Evolutionary conservation across 2,888 invertebrate species (phyloP).

Genomic region (Microplitis manilae): DNA sequence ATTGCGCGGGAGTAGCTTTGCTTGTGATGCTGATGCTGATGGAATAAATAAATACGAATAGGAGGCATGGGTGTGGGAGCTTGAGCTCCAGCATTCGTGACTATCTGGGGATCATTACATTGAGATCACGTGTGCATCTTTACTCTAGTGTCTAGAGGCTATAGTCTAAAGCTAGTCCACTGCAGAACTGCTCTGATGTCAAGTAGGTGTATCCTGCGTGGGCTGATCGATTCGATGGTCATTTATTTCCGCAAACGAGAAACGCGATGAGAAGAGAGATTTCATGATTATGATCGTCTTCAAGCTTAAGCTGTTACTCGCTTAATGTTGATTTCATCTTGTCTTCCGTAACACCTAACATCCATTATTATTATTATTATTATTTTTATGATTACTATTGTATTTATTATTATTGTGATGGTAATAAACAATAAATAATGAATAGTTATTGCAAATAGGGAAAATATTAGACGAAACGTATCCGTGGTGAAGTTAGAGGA

Average conservation of each 20-base stretch:
- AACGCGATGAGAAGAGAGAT: conserved; percentile 18
- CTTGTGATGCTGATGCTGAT: conserved; percentile 11
- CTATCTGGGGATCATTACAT: conserved; percentile 39
- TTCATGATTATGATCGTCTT: not conserved
- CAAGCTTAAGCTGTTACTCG: not conserved
- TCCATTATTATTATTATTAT: not conserved
- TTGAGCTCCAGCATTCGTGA: conserved; percentile 31
- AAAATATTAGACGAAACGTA: too few species aligned
- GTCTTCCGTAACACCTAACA: not conserved
- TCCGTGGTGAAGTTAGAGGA: not conserved
- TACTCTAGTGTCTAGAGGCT: too few species aligned
- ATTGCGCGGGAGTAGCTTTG: conserved; percentile 37
- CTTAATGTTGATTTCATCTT: not conserved
- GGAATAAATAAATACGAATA: conserved; percentile 10
- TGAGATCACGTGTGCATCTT: conserved; percentile 41
- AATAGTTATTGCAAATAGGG: too few species aligned
- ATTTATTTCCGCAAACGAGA: conserved; percentile 35
- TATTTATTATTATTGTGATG: too few species aligned
- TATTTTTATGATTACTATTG: not conserved
- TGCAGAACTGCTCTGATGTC: conserved; percentile 30
- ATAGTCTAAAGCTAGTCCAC: too few species aligned
- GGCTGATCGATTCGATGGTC: conserved; percentile 46
- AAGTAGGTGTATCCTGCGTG: conserved; percentile 43
- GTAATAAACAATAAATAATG: too few species aligned
- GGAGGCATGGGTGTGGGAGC: conserved; percentile 17